Base-by-base conservation (phyloP, 2,797 vertebrate species). In the Denticeps clupeoides region DNA sequence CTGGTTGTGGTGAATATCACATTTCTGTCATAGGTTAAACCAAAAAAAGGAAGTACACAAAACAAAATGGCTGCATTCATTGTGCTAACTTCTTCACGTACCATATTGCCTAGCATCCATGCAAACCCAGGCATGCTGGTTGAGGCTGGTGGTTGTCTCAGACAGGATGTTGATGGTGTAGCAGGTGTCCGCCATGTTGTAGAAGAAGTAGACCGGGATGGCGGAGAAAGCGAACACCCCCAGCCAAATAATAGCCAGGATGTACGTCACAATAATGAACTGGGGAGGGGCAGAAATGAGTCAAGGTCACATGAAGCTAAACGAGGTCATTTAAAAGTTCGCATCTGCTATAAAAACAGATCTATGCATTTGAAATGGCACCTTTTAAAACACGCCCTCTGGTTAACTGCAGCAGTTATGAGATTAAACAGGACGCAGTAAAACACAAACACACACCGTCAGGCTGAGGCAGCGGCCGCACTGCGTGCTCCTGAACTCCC, bases 41-140 rank as follows among this genome's bases (percentile, higher is more conserved):
- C n/a, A n/a, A n/a, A n/a, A n/a, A n/a, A n/a, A n/a, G n/a, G n/a
- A n/a, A n/a, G n/a, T n/a, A n/a, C n/a, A n/a, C n/a, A n/a, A n/a
- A n/a, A n/a, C n/a, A n/a, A n/a, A n/a, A n/a, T n/a, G n/a, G n/a
- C n/a, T n/a, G n/a, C n/a, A n/a, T n/a, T n/a, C n/a, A n/a, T n/a
- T n/a, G n/a, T n/a, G n/a, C n/a, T n/a, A n/a, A n/a, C n/a, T n/a
- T n/a, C n/a, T 21, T 56, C 56, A 72, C 92, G 59, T 76, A 97
- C 95, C 93, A 0, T 87, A 99, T 87, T 96, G 94, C 65, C 95
- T 87, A 63, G 91, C 88, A 21, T 99, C 95, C 2, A 93, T 89
- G 71, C 95, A 99, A 74, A 74, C 80, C 78, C 83, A 82, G 52
- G 60, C 52, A 2, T 84, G 80, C 66, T 82, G 81, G 74, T 75